Percentiles rank a stretch among this genome's conserved stretches.
These are phyloP conservation scores for Halocaridina rubra DNA, from an alignment of 2,888 invertebrate species.

Conservation along the genomic window DNA sequence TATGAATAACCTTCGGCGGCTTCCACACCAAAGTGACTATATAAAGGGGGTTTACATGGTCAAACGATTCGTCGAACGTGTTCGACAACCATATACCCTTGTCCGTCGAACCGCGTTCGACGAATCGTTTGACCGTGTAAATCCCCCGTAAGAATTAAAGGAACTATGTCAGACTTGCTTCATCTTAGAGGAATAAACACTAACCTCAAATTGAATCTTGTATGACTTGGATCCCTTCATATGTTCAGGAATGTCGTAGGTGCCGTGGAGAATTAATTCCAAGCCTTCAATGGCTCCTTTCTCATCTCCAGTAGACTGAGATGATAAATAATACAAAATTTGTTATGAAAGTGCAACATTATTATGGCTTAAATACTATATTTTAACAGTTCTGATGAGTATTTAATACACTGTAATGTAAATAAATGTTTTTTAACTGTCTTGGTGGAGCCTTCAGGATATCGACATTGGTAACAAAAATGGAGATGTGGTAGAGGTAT, in stretches of 20 bases:
- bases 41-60: too few relatives aligned
- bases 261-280: slow-evolving; percentile 29
- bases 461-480: too few relatives aligned
- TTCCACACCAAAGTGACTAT: background rate
- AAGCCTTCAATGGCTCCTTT: slow-evolving; percentile 10
- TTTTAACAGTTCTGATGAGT: too few relatives aligned
- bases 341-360: too few relatives aligned
- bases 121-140: too few relatives aligned
- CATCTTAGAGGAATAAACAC: background rate
- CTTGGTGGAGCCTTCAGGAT: too few relatives aligned
- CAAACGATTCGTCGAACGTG: background rate
- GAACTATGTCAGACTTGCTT: background rate
- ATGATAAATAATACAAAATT: too few relatives aligned
- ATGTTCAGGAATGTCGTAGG: background rate
- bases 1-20: background rate
- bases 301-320: background rate
- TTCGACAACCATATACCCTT: background rate
- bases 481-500: too few relatives aligned
- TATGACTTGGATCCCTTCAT: background rate
- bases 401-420: too few relatives aligned
- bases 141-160: background rate
- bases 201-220: background rate
- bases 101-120: too few relatives aligned
- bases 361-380: too few relatives aligned
- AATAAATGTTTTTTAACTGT: too few relatives aligned